phyloP scores from a whole-genome alignment of 2,113 vertebrate species.

The Zosterops hypoxanthus region DNA sequence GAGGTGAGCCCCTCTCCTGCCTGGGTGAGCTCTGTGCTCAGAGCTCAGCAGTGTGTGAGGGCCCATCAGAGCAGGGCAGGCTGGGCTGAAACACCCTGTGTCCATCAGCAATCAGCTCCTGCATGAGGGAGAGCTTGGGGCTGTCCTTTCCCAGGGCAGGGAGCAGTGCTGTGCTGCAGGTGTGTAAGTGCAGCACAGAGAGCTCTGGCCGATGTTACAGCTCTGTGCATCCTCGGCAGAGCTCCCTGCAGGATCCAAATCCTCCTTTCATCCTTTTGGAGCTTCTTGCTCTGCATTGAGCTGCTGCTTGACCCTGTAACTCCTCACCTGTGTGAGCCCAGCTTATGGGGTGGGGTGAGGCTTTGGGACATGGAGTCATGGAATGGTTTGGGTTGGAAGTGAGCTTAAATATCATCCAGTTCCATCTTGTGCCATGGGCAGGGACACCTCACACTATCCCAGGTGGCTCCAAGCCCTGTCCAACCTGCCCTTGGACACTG shows the following conservation, averaged over 20 bases:
- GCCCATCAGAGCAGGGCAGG: background rate
- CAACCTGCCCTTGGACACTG: rapidly evolving
- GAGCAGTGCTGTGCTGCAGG: background rate
- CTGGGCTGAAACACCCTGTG: background rate
- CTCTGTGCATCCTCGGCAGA: background rate
- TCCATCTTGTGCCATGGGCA: background rate
- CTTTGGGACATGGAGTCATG: background rate
- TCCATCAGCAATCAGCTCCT: rapidly evolving
- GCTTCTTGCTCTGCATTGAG: rapidly evolving
- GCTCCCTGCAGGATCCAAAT: background rate
- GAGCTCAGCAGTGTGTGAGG: background rate
- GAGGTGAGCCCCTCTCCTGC: background rate
- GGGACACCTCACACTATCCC: background rate
- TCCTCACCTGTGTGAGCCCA: background rate
- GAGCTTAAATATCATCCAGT: background rate
- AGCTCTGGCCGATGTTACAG: rapidly evolving
- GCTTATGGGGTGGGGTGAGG: background rate
- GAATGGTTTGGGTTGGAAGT: background rate
- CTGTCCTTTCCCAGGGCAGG: rapidly evolving
- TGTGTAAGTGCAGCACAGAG: background rate
- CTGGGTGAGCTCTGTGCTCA: background rate
- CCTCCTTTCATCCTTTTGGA: background rate
- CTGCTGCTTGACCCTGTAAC: rapidly evolving
- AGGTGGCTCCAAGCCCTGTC: rapidly evolving
- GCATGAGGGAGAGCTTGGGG: rapidly evolving